Percentiles rank a stretch among this genome's conserved stretches.
These are phyloP conservation scores for Leptatherina wallacei DNA, from an alignment of 2,797 vertebrate genomes.

Conservation along the genomic window DNA sequence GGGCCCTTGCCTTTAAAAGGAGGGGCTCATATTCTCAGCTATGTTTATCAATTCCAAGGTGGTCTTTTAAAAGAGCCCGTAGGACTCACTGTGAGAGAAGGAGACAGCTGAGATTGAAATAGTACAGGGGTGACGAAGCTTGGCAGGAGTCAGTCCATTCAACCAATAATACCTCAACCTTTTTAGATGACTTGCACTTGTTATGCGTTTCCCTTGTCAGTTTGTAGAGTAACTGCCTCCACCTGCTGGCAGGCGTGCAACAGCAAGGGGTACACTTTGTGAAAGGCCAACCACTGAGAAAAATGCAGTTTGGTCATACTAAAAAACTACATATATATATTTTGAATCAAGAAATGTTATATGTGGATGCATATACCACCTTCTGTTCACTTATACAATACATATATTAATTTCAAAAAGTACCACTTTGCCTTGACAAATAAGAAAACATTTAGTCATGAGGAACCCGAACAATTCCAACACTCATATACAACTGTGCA, in stretches of 20 bases:
- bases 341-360: not conserved
- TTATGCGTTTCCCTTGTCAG: conserved; percentile 25
- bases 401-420: not conserved
- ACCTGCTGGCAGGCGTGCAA: conserved; percentile 45
- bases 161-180: conserved; percentile 55
- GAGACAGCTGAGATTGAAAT: conserved; percentile 79
- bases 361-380: not conserved
- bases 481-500: not conserved
- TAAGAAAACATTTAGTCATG: not conserved
- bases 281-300: not conserved
- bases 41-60: conserved; percentile 84
- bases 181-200: conserved; percentile 48
- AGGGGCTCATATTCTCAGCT: conserved; percentile 84
- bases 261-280: not conserved
- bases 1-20: conserved; percentile 83
- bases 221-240: conserved; percentile 34
- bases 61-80: conserved; percentile 75
- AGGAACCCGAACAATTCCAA: not conserved
- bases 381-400: not conserved
- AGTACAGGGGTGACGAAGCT: conserved; percentile 60
- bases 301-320: conserved; percentile 5
- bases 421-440: not conserved
- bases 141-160: conserved; percentile 59
- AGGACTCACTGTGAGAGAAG: conserved; percentile 35
- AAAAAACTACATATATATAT: not conserved